Base-by-base conservation (phyloP, 2,797 vertebrate species). In the Cottoperca gobio region DNA sequence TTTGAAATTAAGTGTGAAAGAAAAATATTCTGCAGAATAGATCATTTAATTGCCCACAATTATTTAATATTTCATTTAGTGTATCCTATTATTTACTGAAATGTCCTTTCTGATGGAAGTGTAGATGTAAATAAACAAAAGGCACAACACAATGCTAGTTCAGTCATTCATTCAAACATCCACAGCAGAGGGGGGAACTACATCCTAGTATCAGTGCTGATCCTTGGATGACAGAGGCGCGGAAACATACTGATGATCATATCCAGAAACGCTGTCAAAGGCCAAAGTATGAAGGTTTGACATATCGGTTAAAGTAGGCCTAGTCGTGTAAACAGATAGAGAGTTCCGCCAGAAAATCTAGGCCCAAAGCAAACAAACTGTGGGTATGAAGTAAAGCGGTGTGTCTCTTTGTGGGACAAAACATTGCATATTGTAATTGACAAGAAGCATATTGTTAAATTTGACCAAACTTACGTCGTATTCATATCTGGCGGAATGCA, bases 401-500 rank as follows among this genome's bases (percentile, higher is more conserved):
- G 8, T 23, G 8, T 45, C 0, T 31, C 8, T 13, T 3, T 24
- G 12, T 23, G 8, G 1, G 14, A 1, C 2, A 9, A 28, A 31
- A 46, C 31, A 46, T 61, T 1, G 0, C 8, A 21, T 16, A 49
- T 6, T 48, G n/a, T 11, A 40, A 33, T 0, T 16, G 13, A 39
- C 5, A 23, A 2, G 0, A n/a, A 31, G 3, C n/a, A 16, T 35
- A 13, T 3, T 12, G 1, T n/a, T 12, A 5, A 39, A 37, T 0
- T n/a, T 1, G 5, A 31, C 1, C 5, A 50, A 64, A 91, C 92
- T 92, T 81, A 93, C 92, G 39, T 73, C 53, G 53, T 66, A 72
- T 33, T 73, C 46, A 58, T 88, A 91, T 92, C 80, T 86, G 77
- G 85, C 83, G 2, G 84, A 73, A 70, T 63, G 0, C 92, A 93